A percentile compares a stretch with the other conserved stretches of the same genome.
Evolutionary conservation across 2,888 invertebrate genomes (phyloP).

Genomic region (Saturnia japonica): DNA sequence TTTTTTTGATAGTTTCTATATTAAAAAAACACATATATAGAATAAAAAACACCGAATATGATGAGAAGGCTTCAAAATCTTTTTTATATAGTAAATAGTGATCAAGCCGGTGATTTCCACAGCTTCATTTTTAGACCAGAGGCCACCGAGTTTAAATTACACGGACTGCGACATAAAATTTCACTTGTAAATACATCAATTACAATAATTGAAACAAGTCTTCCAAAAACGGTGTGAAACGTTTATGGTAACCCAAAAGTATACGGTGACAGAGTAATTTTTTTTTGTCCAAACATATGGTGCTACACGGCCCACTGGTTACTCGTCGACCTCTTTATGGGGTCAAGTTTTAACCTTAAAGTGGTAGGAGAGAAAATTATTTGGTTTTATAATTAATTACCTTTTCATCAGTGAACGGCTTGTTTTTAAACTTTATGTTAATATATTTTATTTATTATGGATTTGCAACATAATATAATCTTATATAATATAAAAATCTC

Average conservation of each 20-base stretch:
- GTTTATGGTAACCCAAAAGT: constrained; percentile 3
- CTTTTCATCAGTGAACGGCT: not conserved
- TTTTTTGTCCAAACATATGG: constrained; percentile 42
- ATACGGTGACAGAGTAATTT: constrained; percentile 10
- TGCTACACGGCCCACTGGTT: constrained; percentile 50
- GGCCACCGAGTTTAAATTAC: too few species aligned
- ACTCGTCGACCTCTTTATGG: constrained; percentile 59
- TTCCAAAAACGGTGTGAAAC: not conserved
- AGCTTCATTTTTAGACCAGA: too few species aligned
- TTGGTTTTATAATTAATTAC: constrained; percentile 5
- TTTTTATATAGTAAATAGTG: too few species aligned
- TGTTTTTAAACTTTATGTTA: not conserved
- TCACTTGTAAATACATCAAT: not conserved
- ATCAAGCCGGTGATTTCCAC: too few species aligned
- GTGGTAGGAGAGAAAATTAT: constrained; percentile 9
- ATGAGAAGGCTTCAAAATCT: too few species aligned
- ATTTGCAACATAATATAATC: too few species aligned
- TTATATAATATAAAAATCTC: too few species aligned
- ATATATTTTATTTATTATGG: not conserved
- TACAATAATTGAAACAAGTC: not conserved
- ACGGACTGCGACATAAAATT: not conserved
- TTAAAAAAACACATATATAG: too few species aligned
- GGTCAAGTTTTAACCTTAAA: constrained; percentile 52
- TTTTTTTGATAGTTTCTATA: too few species aligned
- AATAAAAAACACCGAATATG: too few species aligned